Base-by-base conservation (phyloP, 2,888 invertebrate species). In the Harpagoxenus sublaevis region DNA sequence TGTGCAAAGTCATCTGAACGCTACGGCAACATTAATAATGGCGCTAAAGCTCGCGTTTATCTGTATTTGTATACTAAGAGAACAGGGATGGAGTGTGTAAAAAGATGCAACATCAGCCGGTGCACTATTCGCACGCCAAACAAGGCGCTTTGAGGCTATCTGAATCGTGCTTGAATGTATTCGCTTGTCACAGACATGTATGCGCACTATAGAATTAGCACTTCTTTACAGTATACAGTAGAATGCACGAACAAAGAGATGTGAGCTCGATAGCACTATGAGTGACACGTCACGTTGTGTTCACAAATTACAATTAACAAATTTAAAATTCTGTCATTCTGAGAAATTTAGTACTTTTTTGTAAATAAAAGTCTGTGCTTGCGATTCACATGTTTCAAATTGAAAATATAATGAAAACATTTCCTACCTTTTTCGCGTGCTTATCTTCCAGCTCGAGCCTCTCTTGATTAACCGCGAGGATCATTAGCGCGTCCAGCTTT, bases 361-460 rank as follows among this genome's bases (percentile, higher is more conserved):
- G 9, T 5, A 55, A 10, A 55, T 35, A 55, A 78, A 28, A 1
- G 18, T 65, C 28, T 15, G 15, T 28, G 15, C 1, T n/a, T 1
- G 45, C 9, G 9, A 66, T 53, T n/a, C 28, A 15, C n/a, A 15
- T n/a, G 39, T 23, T 39, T 75, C 23, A 31, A 35, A 3, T n/a
- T 31, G 0, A 23, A 51, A 75, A 51, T 15, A 42, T 23, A 42
- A 9, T 31, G 57, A 45, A 63, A 48, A 42, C 15, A 31, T 10
- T 15, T 51, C 90, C 93, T 95, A 97, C 97, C 96, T 96, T 97
- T 91, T 96, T 97, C 87, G 97, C 96, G 94, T 97, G 98, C 86
- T 97, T 97, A 51, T 96, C 94, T 57, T 97, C 97, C 71, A 97
- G 95, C 82, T 96, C 96, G 42, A 97, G 95, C 88, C 96, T 96